Evolutionary conservation across 2,888 invertebrate species (phyloP).

Genomic region (Spicauda simplicius): DNA sequence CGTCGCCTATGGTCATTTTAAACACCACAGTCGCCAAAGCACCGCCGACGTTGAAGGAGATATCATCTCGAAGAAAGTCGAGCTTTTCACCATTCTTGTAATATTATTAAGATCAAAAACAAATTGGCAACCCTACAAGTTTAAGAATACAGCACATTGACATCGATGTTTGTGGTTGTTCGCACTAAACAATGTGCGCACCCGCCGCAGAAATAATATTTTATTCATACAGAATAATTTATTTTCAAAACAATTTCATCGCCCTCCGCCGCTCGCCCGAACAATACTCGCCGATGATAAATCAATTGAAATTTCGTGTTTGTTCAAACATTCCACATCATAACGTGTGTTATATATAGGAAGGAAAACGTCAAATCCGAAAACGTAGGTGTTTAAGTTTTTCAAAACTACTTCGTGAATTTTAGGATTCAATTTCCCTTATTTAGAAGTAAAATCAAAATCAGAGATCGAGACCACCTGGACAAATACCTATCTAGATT

Average conservation of each 20-base stretch:
- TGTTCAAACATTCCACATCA: conserved; percentile 2
- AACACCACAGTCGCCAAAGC: no score
- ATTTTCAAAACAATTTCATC: conserved; percentile 30
- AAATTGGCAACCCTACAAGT: conserved; percentile 8
- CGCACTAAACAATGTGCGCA: conserved; percentile 29
- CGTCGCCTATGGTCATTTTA: no score
- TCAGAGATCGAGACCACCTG: no score
- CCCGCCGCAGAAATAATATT: conserved; percentile 28
- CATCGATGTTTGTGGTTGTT: conserved; percentile 22
- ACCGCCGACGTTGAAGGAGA: no score
- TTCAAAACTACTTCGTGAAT: no score
- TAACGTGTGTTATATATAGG: neutral
- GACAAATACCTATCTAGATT: no score
- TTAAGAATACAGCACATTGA: conserved; percentile 6
- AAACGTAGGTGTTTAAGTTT: neutral
- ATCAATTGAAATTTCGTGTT: conserved; percentile 17
- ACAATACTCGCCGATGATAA: conserved; percentile 7
- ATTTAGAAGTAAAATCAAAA: no score
- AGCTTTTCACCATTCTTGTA: no score
- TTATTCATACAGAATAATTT: conserved; percentile 27
- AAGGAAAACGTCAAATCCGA: neutral
- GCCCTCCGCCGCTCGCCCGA: conserved; percentile 2
- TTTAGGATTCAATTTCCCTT: no score
- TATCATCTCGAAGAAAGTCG: no score
- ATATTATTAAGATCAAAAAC: neutral